A percentile compares a stretch with the other conserved stretches of the same genome.
These are phyloP conservation scores for Leiothrix lutea DNA, from an alignment of 2,113 vertebrate genomes.

Conservation along the genomic window DNA sequence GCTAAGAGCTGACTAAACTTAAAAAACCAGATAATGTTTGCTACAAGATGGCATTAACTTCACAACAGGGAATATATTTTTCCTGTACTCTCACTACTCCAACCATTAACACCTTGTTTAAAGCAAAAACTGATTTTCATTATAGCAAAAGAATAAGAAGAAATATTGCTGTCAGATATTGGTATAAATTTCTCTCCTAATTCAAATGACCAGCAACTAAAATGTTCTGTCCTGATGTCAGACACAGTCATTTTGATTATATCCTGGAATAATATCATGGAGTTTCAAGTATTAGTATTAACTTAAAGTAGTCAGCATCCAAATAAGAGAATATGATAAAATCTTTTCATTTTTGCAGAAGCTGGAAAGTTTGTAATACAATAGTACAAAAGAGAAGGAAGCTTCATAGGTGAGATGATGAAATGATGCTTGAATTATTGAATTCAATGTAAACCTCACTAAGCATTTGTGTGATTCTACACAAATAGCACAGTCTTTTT, in stretches of 20 bases:
- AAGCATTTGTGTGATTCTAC: not conserved
- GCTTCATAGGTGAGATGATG: accelerated
- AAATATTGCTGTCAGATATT: not conserved
- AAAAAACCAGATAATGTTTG: not conserved
- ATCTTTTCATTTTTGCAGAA: accelerated
- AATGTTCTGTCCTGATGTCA: not conserved
- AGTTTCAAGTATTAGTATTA: not conserved
- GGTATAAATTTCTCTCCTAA: not conserved
- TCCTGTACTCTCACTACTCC: not conserved
- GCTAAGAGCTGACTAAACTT: not conserved
- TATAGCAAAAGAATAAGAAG: not conserved
- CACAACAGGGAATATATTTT: not conserved
- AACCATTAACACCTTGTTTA: not conserved
- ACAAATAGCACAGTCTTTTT: not conserved
- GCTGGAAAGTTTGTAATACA: not conserved
- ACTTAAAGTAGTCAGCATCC: not conserved
- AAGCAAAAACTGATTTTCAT: not conserved
- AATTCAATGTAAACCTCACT: not conserved
- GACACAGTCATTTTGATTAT: not conserved
- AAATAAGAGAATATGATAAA: not conserved
- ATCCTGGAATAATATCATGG: not conserved
- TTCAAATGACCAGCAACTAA: not conserved
- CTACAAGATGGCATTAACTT: not conserved
- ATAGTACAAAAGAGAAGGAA: not conserved
- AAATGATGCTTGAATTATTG: not conserved